Conservation (phyloP, 1,140 invertebrate species). For the Ditylenchus dipsaci region DNA sequence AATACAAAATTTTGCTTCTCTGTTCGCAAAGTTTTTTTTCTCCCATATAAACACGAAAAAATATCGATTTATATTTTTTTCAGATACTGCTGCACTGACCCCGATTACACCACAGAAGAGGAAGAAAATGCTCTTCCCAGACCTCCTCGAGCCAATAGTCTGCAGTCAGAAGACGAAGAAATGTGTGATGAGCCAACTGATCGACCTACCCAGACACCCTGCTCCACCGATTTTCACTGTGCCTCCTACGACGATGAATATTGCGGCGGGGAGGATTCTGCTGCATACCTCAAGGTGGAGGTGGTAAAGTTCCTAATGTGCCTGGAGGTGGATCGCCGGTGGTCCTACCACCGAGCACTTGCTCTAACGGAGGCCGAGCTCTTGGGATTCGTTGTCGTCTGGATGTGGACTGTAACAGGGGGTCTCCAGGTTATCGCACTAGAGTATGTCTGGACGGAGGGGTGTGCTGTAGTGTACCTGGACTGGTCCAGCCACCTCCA, state of each 20-base stretch:
- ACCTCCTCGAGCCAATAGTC: neutral
- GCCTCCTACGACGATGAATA: neutral
- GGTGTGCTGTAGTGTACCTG: neutral
- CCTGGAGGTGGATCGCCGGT: neutral
- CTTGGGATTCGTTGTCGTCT: neutral
- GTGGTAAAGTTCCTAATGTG: too few species aligned
- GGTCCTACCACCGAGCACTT: neutral
- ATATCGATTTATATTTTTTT: too few species aligned
- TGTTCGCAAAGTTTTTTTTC: too few species aligned
- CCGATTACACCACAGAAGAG: neutral
- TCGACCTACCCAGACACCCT: neutral
- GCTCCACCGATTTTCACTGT: neutral
- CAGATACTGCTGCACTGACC: neutral
- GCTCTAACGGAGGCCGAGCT: neutral
- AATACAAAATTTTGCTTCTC: too few species aligned
- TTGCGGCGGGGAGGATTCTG: neutral
- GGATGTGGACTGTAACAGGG: neutral
- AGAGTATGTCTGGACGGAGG: neutral
- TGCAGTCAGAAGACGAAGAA: neutral
- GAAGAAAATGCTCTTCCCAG: neutral
- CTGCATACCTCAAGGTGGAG: neutral
- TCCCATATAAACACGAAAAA: too few species aligned
- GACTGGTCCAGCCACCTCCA: too few species aligned
- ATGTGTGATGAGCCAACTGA: neutral
- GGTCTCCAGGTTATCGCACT: neutral